Evolutionary conservation across 2,113 vertebrate genomes (phyloP).

Genomic region (Neomonachus schauinslandi): DNA sequence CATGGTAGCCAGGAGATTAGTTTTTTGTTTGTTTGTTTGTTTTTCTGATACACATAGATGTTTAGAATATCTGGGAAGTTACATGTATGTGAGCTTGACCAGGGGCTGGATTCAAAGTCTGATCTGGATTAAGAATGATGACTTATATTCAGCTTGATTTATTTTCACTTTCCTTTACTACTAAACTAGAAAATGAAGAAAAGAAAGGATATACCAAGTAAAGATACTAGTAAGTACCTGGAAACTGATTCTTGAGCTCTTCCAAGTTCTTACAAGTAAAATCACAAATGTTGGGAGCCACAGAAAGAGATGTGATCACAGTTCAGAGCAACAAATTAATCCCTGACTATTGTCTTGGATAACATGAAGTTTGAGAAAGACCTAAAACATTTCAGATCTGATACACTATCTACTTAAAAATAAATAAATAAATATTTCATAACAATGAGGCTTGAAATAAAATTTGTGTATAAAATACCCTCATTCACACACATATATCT

Average conservation of each 20-base stretch:
- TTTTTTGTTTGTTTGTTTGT: neutral
- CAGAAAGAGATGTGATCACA: neutral
- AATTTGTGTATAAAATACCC: neutral
- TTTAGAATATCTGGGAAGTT: neutral
- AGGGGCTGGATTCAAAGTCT: neutral
- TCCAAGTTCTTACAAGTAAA: neutral
- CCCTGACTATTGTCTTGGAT: neutral
- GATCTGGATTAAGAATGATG: neutral
- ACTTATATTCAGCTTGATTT: neutral
- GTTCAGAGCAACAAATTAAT: neutral
- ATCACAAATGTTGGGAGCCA: rapidly evolving
- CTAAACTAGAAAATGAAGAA: neutral
- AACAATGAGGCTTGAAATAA: neutral
- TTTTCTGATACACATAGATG: neutral
- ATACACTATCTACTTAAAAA: neutral
- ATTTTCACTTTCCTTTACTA: neutral
- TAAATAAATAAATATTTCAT: neutral
- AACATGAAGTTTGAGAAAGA: neutral
- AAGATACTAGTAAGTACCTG: neutral
- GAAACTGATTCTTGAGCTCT: neutral
- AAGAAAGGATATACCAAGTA: neutral
- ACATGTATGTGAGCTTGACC: neutral
- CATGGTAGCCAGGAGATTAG: neutral
- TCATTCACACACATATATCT: neutral
- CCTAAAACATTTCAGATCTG: neutral